These are phyloP conservation scores for Dicyrtoma fusca DNA, from an alignment of 2,888 invertebrate species.

Conservation along the genomic window DNA sequence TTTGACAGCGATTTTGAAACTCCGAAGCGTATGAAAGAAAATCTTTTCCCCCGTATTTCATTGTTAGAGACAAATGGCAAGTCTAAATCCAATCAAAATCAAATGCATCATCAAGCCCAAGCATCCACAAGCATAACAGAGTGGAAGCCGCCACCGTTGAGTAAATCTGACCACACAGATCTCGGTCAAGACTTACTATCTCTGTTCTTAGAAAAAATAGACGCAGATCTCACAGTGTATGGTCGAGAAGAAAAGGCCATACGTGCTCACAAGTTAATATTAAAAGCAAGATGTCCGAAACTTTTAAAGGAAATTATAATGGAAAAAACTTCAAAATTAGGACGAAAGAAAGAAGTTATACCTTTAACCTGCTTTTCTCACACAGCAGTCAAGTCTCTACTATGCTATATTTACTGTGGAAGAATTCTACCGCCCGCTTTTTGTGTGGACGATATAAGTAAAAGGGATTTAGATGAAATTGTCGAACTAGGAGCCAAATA, in stretches of 20 bases:
- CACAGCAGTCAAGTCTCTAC: conserved; percentile 42
- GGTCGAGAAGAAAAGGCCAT: conserved; percentile 60
- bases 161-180: conserved; percentile 29
- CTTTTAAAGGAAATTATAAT: conserved; percentile 59
- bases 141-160: conserved; percentile 6
- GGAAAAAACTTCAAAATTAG: conserved; percentile 29
- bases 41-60: not conserved
- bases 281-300: conserved; percentile 60
- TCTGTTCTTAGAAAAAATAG: conserved; percentile 28
- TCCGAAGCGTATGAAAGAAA: not conserved
- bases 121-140: too few relatives aligned
- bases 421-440: conserved; percentile 22
- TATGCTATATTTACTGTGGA: conserved; percentile 47
- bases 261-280: conserved; percentile 61
- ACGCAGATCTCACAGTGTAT: conserved; percentile 60
- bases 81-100: not conserved
- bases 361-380: conserved; percentile 44
- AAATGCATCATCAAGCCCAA: too few relatives aligned
- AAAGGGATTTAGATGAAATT: conserved; percentile 27
- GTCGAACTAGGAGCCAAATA: conserved; percentile 24
- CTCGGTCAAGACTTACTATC: conserved; percentile 26
- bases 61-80: not conserved
- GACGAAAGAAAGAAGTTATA: conserved; percentile 37
- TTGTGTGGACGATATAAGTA: not conserved
- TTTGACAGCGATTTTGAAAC: conserved; percentile 14